Conservation (phyloP, 2,797 vertebrate species). For the Chelidonichthys spinosus region DNA sequence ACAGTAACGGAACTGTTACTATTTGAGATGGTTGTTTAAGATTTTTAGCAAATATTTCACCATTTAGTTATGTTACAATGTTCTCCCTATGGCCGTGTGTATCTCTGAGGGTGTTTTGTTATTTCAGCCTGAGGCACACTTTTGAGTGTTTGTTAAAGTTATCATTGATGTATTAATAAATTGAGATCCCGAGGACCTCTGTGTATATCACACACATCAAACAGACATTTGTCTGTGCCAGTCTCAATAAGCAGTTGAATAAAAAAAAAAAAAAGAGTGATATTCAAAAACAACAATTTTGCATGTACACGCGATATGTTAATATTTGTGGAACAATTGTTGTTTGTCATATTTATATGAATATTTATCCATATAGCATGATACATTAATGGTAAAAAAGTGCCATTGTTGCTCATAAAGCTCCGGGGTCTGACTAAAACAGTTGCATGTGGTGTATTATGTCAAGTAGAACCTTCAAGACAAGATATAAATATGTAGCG, state of each 20-base stretch:
- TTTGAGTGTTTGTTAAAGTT: conserved; percentile 4
- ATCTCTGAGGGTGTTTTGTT: background rate
- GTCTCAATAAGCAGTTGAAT: background rate
- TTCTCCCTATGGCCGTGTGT: background rate
- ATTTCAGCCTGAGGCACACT: conserved; percentile 13
- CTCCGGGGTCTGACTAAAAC: conserved; percentile 3
- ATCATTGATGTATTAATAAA: conserved; percentile 34
- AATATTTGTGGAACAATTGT: conserved; percentile 28
- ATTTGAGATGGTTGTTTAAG: conserved; percentile 17
- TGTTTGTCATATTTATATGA: too few species aligned
- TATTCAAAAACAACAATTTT: background rate
- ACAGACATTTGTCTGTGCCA: background rate
- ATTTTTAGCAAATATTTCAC: conserved; percentile 20
- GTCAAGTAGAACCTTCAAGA: conserved; percentile 17
- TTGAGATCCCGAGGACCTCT: background rate
- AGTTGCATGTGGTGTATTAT: conserved; percentile 7
- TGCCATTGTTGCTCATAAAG: background rate
- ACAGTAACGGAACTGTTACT: conserved; percentile 26
- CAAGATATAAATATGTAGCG: conserved; percentile 13
- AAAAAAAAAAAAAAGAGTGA: background rate
- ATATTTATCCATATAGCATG: conserved; percentile 26
- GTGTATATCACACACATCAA: conserved; percentile 9
- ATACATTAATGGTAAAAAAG: conserved; percentile 18
- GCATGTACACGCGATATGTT: conserved; percentile 4
- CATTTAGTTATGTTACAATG: background rate